Conservation (phyloP, 1,140 invertebrate genomes). For the Bombus pascuorum region DNA sequence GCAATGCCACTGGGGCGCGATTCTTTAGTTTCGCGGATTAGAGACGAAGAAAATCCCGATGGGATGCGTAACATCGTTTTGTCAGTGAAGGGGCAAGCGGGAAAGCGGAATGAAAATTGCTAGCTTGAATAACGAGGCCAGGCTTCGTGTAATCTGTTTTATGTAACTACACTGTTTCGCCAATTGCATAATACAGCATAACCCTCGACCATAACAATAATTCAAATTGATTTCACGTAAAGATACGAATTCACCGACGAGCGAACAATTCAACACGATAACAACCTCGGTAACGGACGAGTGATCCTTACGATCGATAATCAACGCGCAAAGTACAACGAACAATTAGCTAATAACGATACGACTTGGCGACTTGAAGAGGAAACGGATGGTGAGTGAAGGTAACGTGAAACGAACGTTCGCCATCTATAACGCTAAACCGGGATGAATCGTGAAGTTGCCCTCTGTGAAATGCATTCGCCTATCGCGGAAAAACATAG, state of each 20-base stretch:
- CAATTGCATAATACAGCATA: slow-evolving; percentile 4
- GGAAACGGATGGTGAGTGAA: not conserved
- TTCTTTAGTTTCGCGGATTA: not conserved
- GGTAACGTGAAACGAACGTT: not conserved
- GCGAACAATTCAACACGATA: not conserved
- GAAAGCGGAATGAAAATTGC: not conserved
- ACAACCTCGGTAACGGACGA: not conserved
- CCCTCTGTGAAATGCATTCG: not conserved
- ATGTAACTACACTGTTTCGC: not conserved
- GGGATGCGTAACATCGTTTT: not conserved
- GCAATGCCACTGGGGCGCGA: not conserved
- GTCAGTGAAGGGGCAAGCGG: not conserved
- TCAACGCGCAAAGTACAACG: not conserved
- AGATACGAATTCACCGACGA: slow-evolving; percentile 13
- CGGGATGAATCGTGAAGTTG: not conserved
- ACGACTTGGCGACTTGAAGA: not conserved
- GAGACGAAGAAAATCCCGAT: not conserved
- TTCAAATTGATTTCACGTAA: slow-evolving; percentile 5
- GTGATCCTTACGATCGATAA: not conserved
- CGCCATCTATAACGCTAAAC: not conserved
- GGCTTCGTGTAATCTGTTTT: slow-evolving; percentile 11
- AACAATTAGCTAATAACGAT: not conserved
- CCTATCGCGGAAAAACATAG: too few relatives aligned
- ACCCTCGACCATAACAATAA: not conserved
- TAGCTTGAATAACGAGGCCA: not conserved